Evolutionary conservation across 2,888 invertebrate species (phyloP).

Genomic region (Spilarctia lutea): DNA sequence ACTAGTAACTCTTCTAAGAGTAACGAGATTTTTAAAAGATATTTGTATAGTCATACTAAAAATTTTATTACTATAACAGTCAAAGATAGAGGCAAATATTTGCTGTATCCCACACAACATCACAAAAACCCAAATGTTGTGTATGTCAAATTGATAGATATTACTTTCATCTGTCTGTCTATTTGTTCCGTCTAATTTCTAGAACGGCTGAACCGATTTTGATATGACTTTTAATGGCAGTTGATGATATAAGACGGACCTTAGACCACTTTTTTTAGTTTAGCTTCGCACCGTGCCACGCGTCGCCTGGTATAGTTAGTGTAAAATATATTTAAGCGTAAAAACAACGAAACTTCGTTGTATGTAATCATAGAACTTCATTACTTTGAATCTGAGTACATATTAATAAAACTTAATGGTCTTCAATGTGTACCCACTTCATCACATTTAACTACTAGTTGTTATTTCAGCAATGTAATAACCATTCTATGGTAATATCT

Average conservation of each 20-base stretch:
- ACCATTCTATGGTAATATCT: neutral
- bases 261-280: too few relatives aligned
- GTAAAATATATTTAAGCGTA: neutral
- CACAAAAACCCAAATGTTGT: neutral
- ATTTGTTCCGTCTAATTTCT: too few relatives aligned
- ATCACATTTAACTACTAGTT: neutral
- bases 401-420: neutral
- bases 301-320: too few relatives aligned
- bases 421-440: constrained; percentile 1
- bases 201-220: too few relatives aligned
- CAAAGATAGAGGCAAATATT: neutral
- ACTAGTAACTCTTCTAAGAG: too few relatives aligned
- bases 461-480: neutral
- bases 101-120: neutral
- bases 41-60: neutral
- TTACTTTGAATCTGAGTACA: neutral
- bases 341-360: neutral
- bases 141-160: neutral
- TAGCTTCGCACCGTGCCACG: too few relatives aligned
- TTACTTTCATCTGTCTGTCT: too few relatives aligned
- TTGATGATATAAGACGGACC: too few relatives aligned
- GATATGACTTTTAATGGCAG: too few relatives aligned
- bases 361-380: neutral
- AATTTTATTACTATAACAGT: neutral
- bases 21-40: neutral